These are phyloP conservation scores for Drosophila elegans DNA, from an alignment of 1,140 invertebrate species.

Conservation along the genomic window DNA sequence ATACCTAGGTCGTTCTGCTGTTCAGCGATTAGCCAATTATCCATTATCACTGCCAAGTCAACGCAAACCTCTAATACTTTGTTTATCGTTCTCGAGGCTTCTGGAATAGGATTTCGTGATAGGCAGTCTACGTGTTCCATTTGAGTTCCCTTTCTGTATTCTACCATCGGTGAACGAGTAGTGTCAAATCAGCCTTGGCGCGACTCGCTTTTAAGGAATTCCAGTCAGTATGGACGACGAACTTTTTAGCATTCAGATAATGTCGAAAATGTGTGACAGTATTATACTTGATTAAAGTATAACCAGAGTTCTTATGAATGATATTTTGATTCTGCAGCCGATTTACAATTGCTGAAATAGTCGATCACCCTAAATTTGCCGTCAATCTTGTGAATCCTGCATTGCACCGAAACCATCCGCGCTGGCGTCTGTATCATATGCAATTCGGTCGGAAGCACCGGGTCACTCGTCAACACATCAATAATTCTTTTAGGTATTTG, in stretches of 20 bases:
- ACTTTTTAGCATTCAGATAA: constrained; percentile 11
- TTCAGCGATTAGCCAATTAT: too few relatives aligned
- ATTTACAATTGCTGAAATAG: background rate
- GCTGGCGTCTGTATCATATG: too few relatives aligned
- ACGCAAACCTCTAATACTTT: too few relatives aligned
- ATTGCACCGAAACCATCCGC: too few relatives aligned
- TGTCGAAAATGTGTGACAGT: constrained; percentile 1
- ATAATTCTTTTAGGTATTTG: background rate
- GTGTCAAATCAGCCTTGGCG: too few relatives aligned
- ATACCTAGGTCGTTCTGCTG: too few relatives aligned
- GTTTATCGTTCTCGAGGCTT: too few relatives aligned
- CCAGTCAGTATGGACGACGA: constrained; percentile 2
- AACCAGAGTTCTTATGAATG: constrained; percentile 12
- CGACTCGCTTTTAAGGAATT: background rate
- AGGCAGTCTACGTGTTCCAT: too few relatives aligned
- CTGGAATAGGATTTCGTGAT: too few relatives aligned
- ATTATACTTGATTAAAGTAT: background rate
- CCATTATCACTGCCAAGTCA: too few relatives aligned
- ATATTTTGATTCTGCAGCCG: constrained; percentile 2
- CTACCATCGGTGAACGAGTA: too few relatives aligned
- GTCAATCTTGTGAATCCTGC: background rate
- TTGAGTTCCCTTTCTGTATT: too few relatives aligned
- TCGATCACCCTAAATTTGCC: background rate
- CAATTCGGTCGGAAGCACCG: background rate
- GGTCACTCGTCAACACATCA: background rate